Evolutionary conservation across 1,140 invertebrate species (phyloP).

Genomic region (Wasmannia auropunctata): DNA sequence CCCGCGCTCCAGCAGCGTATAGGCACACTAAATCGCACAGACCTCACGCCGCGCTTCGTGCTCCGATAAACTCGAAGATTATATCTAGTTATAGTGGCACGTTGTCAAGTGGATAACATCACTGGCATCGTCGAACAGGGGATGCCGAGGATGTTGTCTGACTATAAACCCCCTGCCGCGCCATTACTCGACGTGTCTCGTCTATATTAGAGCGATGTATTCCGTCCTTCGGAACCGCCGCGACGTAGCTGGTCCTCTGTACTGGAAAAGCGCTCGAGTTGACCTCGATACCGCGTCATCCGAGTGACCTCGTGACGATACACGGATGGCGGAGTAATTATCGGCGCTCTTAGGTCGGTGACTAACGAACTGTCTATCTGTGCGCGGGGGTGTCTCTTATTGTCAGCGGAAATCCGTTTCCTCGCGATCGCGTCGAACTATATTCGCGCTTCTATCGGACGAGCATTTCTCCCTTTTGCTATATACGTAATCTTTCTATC

Average conservation of each 20-base stretch:
- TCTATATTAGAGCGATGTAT: conserved; percentile 40
- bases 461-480: background rate
- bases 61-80: conserved; percentile 30
- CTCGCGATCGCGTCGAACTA: background rate
- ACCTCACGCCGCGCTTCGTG: background rate
- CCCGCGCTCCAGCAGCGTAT: background rate
- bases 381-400: background rate
- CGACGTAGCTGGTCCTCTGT: conserved; percentile 10
- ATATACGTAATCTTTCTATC: conserved; percentile 34
- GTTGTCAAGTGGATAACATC: conserved; percentile 32
- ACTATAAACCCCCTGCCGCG: conserved; percentile 18
- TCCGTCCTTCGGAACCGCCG: conserved; percentile 17
- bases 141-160: conserved; percentile 22
- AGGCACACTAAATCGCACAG: background rate
- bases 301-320: conserved; percentile 53
- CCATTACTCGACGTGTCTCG: conserved; percentile 37
- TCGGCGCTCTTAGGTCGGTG: conserved; percentile 25
- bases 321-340: conserved; percentile 61
- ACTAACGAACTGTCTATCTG: conserved; percentile 38
- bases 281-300: conserved; percentile 50
- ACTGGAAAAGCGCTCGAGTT: conserved; percentile 28
- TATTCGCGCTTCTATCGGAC: background rate
- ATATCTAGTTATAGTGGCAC: background rate
- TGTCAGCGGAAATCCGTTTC: conserved; percentile 59
- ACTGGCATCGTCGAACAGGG: conserved; percentile 5